Evolutionary conservation across 1,140 invertebrate species (phyloP).

Genomic region (Drosophila rufa): DNA sequence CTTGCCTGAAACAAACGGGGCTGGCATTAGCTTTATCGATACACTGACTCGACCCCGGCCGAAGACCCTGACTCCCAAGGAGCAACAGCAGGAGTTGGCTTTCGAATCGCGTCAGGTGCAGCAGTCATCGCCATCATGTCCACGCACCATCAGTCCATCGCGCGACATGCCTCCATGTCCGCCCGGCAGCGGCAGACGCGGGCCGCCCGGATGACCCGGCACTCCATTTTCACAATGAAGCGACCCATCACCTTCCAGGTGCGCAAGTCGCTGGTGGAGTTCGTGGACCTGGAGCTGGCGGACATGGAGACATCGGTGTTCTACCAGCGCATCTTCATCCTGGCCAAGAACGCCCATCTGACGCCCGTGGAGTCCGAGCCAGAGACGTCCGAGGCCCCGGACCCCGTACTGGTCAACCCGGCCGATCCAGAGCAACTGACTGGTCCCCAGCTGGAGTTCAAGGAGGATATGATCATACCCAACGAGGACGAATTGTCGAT

Average conservation of each 20-base stretch:
- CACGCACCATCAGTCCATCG: neutral
- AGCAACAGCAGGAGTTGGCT: neutral
- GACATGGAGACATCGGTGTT: slow-evolving; percentile 62
- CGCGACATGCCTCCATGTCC: neutral
- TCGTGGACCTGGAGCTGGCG: slow-evolving; percentile 63
- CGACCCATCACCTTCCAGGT: slow-evolving; percentile 53
- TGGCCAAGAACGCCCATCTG: slow-evolving; percentile 64
- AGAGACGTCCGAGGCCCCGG: neutral
- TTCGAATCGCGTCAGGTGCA: neutral
- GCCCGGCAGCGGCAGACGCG: slow-evolving; percentile 26
- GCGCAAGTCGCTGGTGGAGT: slow-evolving; percentile 65
- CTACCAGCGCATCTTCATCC: slow-evolving; percentile 74
- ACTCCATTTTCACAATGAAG: slow-evolving; percentile 47
- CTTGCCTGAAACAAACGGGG: slow-evolving; percentile 9
- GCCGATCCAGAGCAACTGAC: neutral
- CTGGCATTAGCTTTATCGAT: slow-evolving; percentile 44
- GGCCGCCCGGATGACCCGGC: neutral
- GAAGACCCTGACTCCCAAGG: neutral
- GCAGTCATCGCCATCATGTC: slow-evolving; percentile 9
- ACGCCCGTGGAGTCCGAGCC: slow-evolving; percentile 2
- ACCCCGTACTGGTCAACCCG: neutral
- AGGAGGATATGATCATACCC: neutral
- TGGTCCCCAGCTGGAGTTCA: neutral
- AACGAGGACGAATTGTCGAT: neutral
- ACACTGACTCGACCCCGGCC: neutral